These are phyloP conservation scores for Cheilosia variabilis DNA, from an alignment of 2,888 invertebrate species.

Conservation along the genomic window DNA sequence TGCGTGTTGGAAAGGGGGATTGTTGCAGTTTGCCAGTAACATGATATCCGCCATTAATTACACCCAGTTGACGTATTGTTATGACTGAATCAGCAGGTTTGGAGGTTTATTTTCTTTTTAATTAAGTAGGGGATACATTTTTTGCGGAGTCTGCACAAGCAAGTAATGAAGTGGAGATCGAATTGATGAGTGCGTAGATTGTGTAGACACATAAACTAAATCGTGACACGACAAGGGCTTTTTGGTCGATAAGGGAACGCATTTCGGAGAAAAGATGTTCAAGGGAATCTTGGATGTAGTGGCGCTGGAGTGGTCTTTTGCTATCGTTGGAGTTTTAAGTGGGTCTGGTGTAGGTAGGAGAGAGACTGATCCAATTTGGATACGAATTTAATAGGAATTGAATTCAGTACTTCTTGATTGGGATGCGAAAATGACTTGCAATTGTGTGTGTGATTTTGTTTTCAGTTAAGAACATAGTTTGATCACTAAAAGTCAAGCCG, in stretches of 20 bases:
- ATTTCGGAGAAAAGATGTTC: background rate
- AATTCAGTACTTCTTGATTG: no score
- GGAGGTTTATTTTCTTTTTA: constrained; percentile 3
- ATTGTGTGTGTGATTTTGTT: no score
- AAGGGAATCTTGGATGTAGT: no score
- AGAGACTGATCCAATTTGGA: no score
- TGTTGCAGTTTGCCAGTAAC: constrained; percentile 1
- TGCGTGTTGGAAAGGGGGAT: background rate
- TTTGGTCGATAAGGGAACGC: background rate
- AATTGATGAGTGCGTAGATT: constrained; percentile 21
- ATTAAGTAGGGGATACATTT: constrained; percentile 17
- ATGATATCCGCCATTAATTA: constrained; percentile 37
- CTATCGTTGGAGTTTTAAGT: no score
- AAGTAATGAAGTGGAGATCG: constrained; percentile 19
- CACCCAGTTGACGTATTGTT: constrained; percentile 33
- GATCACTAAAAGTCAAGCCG: no score
- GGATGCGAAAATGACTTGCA: no score
- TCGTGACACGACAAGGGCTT: background rate
- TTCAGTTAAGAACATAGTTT: no score
- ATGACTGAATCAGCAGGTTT: constrained; percentile 39
- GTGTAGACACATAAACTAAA: constrained; percentile 1
- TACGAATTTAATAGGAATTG: no score
- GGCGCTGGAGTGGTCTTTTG: no score
- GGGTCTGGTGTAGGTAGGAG: no score
- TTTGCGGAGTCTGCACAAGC: constrained; percentile 8